Percentiles rank a stretch among this genome's conserved stretches.
phyloP scores from a whole-genome alignment of 2,888 invertebrate species.

The Trichopria drosophilae region DNA sequence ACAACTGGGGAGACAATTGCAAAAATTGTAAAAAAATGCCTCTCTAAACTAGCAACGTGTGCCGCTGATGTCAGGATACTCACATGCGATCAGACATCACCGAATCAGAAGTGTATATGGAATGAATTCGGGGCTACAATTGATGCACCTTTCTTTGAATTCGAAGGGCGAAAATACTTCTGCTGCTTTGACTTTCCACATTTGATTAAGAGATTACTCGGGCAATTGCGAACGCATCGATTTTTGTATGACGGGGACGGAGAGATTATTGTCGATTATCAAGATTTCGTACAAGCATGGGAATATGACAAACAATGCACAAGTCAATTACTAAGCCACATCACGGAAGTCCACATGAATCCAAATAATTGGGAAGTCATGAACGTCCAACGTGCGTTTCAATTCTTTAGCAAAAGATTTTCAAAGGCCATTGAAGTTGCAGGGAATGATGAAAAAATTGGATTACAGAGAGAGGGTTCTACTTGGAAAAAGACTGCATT shows the following conservation, averaged over 20 bases:
- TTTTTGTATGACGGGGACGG: conserved; percentile 6
- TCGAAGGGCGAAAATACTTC: background rate
- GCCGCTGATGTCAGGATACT: conserved; percentile 4
- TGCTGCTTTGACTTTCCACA: conserved; percentile 7
- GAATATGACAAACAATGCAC: conserved; percentile 7
- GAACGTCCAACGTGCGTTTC: conserved; percentile 9
- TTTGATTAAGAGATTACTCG: conserved; percentile 14
- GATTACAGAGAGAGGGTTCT: too few species aligned
- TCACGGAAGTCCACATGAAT: conserved; percentile 12
- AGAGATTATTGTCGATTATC: conserved; percentile 9
- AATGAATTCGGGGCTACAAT: background rate
- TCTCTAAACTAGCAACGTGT: conserved; percentile 2
- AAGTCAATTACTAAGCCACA: conserved; percentile 7
- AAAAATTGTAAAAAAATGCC: too few species aligned
- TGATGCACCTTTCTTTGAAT: background rate
- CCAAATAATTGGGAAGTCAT: conserved; percentile 11
- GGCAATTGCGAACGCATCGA: background rate
- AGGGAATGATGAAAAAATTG: too few species aligned
- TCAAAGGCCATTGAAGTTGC: conserved; percentile 4
- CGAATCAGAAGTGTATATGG: background rate
- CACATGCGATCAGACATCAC: conserved; percentile 7
- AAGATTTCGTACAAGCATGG: conserved; percentile 10
- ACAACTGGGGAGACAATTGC: too few species aligned
- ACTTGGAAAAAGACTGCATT: conserved; percentile 11
- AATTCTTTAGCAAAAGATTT: conserved; percentile 6